phyloP scores from a whole-genome alignment of 2,797 vertebrate genomes.

The Schizopygopsis pylzovi region DNA sequence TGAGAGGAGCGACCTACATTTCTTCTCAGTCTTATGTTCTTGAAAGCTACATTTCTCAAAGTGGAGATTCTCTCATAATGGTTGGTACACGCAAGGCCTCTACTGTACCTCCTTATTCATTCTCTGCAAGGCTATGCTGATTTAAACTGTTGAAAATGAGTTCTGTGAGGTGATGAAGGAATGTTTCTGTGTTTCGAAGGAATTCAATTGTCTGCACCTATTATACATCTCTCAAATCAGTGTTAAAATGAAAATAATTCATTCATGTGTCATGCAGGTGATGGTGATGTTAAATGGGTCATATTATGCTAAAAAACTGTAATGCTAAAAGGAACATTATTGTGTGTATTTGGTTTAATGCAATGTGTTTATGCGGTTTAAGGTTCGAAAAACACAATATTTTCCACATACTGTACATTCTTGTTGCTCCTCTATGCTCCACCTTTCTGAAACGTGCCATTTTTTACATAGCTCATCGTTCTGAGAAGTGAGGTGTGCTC shows the following conservation, averaged over 20 bases:
- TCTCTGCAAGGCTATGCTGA: conserved; percentile 1
- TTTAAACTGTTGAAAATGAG: conserved; percentile 68
- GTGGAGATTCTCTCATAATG: not conserved
- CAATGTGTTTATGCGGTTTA: no score
- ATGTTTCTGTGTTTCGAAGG: not conserved
- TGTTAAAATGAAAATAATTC: not conserved
- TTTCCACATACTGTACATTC: no score
- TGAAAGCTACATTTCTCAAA: not conserved
- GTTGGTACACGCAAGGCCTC: not conserved
- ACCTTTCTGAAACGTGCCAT: no score
- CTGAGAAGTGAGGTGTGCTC: no score
- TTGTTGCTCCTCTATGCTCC: no score
- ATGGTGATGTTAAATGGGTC: not conserved
- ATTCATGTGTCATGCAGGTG: not conserved
- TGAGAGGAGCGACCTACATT: not conserved
- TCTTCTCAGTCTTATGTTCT: conserved; percentile 3
- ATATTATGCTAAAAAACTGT: no score
- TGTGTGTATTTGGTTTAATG: no score
- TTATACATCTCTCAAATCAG: not conserved
- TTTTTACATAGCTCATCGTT: no score
- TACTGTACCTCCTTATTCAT: not conserved
- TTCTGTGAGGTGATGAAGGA: conserved; percentile 45
- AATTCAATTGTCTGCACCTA: not conserved
- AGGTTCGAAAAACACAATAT: no score
- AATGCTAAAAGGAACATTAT: no score